A percentile compares a stretch with the other conserved stretches of the same genome.
phyloP scores from a whole-genome alignment of 2,113 vertebrate genomes.

The Formicarius rufipectus region DNA sequence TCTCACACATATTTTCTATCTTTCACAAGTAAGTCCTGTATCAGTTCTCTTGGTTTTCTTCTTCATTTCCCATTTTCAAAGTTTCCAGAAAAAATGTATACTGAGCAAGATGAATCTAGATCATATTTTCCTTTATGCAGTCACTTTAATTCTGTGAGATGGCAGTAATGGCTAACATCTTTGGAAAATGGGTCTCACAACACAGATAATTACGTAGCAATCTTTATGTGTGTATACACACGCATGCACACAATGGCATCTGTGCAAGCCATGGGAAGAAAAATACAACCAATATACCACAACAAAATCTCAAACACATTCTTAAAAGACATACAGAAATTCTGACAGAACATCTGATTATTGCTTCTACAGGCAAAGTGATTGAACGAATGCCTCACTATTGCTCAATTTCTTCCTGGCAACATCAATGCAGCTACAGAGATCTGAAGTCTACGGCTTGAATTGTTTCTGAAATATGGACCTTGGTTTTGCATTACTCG shows the following conservation, averaged over 20 bases:
- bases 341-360: neutral
- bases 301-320: neutral
- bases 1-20: neutral
- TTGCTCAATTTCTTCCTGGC: neutral
- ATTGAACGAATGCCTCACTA: neutral
- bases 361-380: neutral
- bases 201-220: neutral
- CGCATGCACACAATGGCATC: neutral
- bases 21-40: neutral
- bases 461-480: constrained; percentile 48
- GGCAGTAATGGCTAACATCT: neutral
- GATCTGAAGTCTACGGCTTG: constrained; percentile 7
- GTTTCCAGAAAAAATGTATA: neutral
- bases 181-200: neutral
- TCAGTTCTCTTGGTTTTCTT: neutral
- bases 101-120: neutral
- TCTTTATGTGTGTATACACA: neutral
- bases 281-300: neutral
- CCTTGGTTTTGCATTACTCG: neutral
- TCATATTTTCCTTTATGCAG: neutral
- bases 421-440: neutral
- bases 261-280: neutral
- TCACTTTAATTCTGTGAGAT: neutral
- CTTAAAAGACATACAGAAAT: neutral
- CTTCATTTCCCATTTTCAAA: neutral